Percentiles rank a stretch among this genome's conserved stretches.
phyloP scores from a whole-genome alignment of 2,888 invertebrate genomes.

The Celastrina argiolus region DNA sequence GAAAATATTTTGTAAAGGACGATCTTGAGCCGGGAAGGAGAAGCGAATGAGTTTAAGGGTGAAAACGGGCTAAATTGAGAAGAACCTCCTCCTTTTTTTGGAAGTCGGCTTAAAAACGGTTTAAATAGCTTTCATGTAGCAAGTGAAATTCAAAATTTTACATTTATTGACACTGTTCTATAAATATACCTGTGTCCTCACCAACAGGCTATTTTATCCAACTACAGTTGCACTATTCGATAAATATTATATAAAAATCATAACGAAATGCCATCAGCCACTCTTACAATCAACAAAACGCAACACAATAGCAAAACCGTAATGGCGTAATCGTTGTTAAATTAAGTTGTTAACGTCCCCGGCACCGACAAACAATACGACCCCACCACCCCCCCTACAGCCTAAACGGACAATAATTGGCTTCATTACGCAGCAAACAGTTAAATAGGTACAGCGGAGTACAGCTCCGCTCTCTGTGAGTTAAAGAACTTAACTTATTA shows the following conservation, averaged over 20 bases:
- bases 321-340: not conserved
- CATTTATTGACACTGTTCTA: too few species aligned
- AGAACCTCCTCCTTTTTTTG: too few species aligned
- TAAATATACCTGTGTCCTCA: too few species aligned
- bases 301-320: conserved; percentile 3
- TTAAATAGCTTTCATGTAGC: too few species aligned
- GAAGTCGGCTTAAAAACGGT: too few species aligned
- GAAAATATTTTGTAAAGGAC: too few species aligned
- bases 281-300: not conserved
- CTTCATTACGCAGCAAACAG: not conserved
- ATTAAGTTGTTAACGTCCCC: conserved; percentile 7
- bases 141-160: too few species aligned
- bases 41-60: too few species aligned
- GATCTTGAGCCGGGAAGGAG: too few species aligned
- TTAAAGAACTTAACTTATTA: not conserved
- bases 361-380: not conserved
- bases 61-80: too few species aligned
- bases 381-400: not conserved
- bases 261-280: not conserved
- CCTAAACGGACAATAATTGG: conserved; percentile 5
- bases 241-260: not conserved
- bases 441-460: not conserved
- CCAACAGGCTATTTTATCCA: too few species aligned
- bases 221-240: too few species aligned
- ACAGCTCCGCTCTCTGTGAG: not conserved